Evolutionary conservation across 2,113 vertebrate genomes (phyloP).

Genomic region (Hiodon tergisus): DNA sequence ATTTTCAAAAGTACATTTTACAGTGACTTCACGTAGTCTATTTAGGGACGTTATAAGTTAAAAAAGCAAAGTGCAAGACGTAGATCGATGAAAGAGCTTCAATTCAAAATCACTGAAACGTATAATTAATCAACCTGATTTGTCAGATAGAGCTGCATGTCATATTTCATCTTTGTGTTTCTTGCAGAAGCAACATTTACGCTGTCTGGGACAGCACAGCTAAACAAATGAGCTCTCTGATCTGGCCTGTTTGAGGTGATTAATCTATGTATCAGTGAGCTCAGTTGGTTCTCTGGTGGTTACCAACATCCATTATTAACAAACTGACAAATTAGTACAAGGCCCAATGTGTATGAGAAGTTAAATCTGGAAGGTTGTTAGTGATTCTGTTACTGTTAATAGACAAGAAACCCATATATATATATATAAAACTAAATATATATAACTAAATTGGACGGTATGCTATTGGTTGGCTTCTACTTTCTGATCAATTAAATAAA

Average conservation of each 20-base stretch:
- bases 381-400: too few relatives aligned
- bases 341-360: background rate
- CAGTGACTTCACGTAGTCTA: background rate
- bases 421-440: too few relatives aligned
- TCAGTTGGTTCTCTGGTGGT: background rate
- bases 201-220: background rate
- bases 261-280: background rate
- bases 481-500: too few relatives aligned
- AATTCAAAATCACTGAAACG: background rate
- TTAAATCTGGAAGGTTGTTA: too few relatives aligned
- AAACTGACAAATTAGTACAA: background rate
- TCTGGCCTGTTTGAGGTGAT: slow-evolving; percentile 1
- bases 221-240: background rate
- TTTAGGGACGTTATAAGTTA: background rate
- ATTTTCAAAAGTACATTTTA: background rate
- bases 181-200: background rate
- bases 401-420: too few relatives aligned
- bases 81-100: background rate
- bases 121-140: slow-evolving; percentile 3
- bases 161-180: slow-evolving; percentile 11
- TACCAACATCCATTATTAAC: background rate
- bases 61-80: background rate
- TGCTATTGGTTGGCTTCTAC: too few relatives aligned
- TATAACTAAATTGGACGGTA: too few relatives aligned
- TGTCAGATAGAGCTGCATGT: background rate